phyloP scores from a whole-genome alignment of 2,888 invertebrate species.

The Trachelus stipa region DNA sequence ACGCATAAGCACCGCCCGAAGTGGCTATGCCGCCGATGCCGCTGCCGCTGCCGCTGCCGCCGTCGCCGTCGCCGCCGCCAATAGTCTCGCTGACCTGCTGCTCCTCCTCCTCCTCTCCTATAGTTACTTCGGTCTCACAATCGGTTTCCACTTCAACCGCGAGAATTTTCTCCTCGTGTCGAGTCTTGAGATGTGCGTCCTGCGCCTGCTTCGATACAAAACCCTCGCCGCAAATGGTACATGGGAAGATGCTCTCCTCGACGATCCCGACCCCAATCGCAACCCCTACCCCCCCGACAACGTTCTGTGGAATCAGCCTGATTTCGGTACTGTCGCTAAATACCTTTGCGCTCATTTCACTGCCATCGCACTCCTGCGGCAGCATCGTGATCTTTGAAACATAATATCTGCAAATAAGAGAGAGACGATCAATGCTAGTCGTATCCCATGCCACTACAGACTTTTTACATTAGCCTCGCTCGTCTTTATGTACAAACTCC shows the following conservation, averaged over 20 bases:
- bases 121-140: not conserved
- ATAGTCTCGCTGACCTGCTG: too few species aligned
- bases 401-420: conserved; percentile 65
- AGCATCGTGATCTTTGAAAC: conserved; percentile 56
- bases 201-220: conserved; percentile 43
- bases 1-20: conserved; percentile 29
- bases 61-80: too few species aligned
- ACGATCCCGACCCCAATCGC: conserved; percentile 20
- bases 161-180: conserved; percentile 32
- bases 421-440: conserved; percentile 49
- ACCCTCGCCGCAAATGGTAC: conserved; percentile 51
- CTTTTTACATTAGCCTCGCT: too few species aligned
- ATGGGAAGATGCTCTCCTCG: conserved; percentile 40
- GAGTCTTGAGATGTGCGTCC: conserved; percentile 39
- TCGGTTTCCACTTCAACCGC: conserved; percentile 11
- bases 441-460: too few species aligned
- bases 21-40: not conserved
- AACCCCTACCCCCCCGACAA: conserved; percentile 28
- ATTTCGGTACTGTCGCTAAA: conserved; percentile 44
- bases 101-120: too few species aligned
- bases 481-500: too few species aligned
- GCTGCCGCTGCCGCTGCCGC: too few species aligned
- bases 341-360: conserved; percentile 46
- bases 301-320: conserved; percentile 35
- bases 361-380: conserved; percentile 43